A percentile compares a stretch with the other conserved stretches of the same genome.
Evolutionary conservation across 2,797 vertebrate genomes (phyloP).

Genomic region (Sparidentex hasta): DNA sequence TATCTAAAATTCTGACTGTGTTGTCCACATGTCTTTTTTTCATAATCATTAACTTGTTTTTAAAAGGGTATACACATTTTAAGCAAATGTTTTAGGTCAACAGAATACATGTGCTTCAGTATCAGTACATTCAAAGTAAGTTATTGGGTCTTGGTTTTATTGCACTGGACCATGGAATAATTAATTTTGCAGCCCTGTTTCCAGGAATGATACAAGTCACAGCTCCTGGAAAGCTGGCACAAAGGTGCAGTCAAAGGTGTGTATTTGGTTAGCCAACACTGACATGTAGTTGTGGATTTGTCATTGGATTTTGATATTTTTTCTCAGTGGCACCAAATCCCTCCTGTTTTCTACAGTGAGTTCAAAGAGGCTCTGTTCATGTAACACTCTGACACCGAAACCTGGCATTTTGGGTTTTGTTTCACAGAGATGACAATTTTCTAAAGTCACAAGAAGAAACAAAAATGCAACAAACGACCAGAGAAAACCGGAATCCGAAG

Average conservation of each 20-base stretch:
- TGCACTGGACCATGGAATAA: background rate
- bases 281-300: background rate
- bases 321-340: background rate
- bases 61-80: background rate
- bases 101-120: background rate
- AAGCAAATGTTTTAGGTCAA: background rate
- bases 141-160: slow-evolving; percentile 1
- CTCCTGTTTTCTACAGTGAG: slow-evolving; percentile 7
- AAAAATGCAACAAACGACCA: background rate
- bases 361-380: slow-evolving; percentile 12
- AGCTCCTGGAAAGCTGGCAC: background rate
- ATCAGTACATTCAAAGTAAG: background rate
- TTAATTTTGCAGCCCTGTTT: background rate
- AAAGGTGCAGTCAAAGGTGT: background rate
- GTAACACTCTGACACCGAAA: slow-evolving; percentile 12
- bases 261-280: background rate
- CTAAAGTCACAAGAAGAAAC: background rate
- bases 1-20: background rate
- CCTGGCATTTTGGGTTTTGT: slow-evolving; percentile 8
- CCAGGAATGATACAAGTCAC: background rate
- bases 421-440: slow-evolving; percentile 15
- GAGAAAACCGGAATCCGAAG: background rate
- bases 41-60: background rate
- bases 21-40: background rate
- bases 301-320: background rate